Percentiles rank a stretch among this genome's conserved stretches.
phyloP scores from a whole-genome alignment of 2,113 vertebrate species.

The Canis aureus region DNA sequence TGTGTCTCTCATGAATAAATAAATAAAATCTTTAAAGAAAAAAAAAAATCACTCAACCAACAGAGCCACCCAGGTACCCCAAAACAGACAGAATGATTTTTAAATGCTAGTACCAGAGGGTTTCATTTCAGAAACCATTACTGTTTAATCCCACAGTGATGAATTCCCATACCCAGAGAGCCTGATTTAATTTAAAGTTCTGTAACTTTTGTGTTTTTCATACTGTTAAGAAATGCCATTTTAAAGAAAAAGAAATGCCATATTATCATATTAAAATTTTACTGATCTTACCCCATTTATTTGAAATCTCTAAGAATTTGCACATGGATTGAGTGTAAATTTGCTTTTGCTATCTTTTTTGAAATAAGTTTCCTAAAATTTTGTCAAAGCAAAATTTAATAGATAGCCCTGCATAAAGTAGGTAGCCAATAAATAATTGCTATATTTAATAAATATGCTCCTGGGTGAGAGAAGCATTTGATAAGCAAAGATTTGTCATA shows the following conservation, averaged over 20 bases:
- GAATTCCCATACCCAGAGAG: background rate
- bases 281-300: background rate
- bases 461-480: background rate
- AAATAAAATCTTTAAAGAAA: no score
- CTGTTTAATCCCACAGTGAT: background rate
- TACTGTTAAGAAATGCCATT: background rate
- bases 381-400: background rate
- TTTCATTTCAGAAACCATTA: slow-evolving; percentile 33
- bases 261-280: slow-evolving; percentile 1
- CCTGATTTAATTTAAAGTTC: slow-evolving; percentile 18
- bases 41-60: background rate
- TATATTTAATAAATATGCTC: background rate
- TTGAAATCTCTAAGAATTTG: background rate
- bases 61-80: background rate
- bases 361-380: background rate
- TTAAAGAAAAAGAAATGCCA: background rate
- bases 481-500: background rate
- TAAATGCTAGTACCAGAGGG: background rate
- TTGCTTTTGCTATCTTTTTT: background rate
- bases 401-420: background rate
- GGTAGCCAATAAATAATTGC: background rate
- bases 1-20: no score
- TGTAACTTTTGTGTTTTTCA: background rate
- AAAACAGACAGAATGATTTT: background rate
- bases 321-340: background rate